Percentiles rank a stretch among this genome's conserved stretches.
These are phyloP conservation scores for Nautilus pompilius DNA, from an alignment of 1,140 invertebrate genomes.

Conservation along the genomic window DNA sequence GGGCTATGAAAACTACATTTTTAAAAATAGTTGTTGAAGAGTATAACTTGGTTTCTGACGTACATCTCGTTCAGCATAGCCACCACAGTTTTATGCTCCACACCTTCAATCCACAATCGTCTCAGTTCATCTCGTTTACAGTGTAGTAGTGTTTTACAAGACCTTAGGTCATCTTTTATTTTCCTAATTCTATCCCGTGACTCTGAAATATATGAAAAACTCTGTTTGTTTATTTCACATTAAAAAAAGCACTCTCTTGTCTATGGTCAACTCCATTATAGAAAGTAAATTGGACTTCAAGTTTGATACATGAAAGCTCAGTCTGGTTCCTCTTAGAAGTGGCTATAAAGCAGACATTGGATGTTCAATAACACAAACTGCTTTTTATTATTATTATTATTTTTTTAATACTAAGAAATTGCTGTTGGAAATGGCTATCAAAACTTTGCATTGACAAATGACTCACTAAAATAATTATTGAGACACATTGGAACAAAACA, in stretches of 20 bases:
- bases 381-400: too few species aligned
- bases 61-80: constrained; percentile 86
- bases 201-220: too few species aligned
- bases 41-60: too few species aligned
- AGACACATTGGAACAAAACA: too few species aligned
- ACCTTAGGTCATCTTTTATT: constrained; percentile 84
- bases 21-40: too few species aligned
- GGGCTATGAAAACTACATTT: too few species aligned
- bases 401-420: too few species aligned
- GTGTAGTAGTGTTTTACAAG: constrained; percentile 84
- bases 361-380: too few species aligned
- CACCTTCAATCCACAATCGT: constrained; percentile 86
- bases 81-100: constrained; percentile 88
- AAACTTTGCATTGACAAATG: too few species aligned
- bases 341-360: too few species aligned
- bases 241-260: not conserved
- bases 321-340: not conserved
- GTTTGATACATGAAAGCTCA: not conserved
- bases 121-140: constrained; percentile 90
- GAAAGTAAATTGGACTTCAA: not conserved
- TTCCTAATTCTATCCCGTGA: constrained; percentile 78
- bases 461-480: too few species aligned
- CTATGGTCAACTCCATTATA: constrained; percentile 2
- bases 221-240: not conserved
- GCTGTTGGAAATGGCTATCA: too few species aligned